Evolutionary conservation across 2,888 invertebrate species (phyloP).

Genomic region (Sminthurinus aureus): DNA sequence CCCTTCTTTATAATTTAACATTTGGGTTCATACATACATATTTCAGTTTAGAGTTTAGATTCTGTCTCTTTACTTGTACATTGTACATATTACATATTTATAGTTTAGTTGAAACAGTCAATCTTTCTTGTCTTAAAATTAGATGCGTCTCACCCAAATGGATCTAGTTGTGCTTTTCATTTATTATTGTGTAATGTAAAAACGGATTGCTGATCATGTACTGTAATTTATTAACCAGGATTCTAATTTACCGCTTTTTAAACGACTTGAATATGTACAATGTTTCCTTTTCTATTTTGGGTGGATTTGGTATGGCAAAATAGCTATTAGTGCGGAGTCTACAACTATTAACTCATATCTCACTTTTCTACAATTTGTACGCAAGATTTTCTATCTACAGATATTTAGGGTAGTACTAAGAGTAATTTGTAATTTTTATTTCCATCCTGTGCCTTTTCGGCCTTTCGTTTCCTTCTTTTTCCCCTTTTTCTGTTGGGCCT

Average conservation of each 20-base stretch:
- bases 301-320: background rate
- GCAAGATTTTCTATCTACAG: background rate
- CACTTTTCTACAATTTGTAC: background rate
- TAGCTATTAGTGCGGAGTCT: background rate
- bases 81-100: too few species aligned
- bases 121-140: background rate
- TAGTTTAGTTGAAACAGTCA: background rate
- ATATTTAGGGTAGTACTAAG: too few species aligned
- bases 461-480: background rate
- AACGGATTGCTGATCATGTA: background rate
- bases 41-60: too few species aligned
- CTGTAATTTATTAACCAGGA: constrained; percentile 3
- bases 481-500: background rate
- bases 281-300: background rate
- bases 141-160: background rate
- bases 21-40: background rate
- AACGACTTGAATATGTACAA: background rate
- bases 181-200: background rate
- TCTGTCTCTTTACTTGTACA: too few species aligned
- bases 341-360: background rate
- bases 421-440: too few species aligned
- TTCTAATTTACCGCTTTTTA: constrained; percentile 22
- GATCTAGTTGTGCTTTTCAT: background rate
- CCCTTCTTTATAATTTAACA: background rate
- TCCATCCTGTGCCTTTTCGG: background rate